phyloP scores from a whole-genome alignment of 2,888 invertebrate species.

The Drosophila trichaetosa region DNA sequence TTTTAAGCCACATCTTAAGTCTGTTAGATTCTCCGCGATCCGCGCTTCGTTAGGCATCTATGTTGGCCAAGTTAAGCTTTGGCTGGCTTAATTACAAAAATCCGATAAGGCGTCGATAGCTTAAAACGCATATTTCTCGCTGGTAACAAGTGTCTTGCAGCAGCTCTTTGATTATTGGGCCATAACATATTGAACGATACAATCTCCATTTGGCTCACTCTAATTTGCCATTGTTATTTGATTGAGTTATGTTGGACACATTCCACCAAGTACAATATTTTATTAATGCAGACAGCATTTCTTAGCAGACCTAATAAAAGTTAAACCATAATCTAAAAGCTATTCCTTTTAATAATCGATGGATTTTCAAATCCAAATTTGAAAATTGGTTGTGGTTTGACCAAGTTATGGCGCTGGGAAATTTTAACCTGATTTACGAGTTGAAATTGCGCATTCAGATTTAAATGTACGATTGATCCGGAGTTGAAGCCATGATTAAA shows the following conservation, averaged over 20 bases:
- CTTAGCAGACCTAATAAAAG: too few species aligned
- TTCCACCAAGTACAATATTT: background rate
- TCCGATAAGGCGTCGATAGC: conserved; percentile 66
- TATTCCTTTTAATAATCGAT: background rate
- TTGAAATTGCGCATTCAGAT: too few species aligned
- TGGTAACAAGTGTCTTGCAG: conserved; percentile 63
- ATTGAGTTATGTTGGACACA: background rate
- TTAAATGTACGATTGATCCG: background rate
- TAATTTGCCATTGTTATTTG: conserved; percentile 63
- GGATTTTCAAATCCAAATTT: background rate
- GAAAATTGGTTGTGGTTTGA: background rate
- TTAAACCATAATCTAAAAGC: background rate
- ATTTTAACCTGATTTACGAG: too few species aligned
- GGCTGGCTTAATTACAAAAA: conserved; percentile 68
- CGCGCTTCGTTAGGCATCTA: conserved; percentile 48
- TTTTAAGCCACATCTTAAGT: conserved; percentile 70
- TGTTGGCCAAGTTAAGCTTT: conserved; percentile 12
- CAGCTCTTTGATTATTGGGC: conserved; percentile 48
- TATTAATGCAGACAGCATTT: background rate
- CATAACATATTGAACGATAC: conserved; percentile 32
- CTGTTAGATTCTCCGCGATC: conserved; percentile 5
- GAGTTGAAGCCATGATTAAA: too few species aligned
- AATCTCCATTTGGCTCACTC: conserved; percentile 39
- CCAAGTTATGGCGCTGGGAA: background rate
- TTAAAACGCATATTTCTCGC: conserved; percentile 47